Base-by-base conservation (phyloP, 37 sponge, comb jelly and placozoan species). In the Haliclona indistincta region DNA sequence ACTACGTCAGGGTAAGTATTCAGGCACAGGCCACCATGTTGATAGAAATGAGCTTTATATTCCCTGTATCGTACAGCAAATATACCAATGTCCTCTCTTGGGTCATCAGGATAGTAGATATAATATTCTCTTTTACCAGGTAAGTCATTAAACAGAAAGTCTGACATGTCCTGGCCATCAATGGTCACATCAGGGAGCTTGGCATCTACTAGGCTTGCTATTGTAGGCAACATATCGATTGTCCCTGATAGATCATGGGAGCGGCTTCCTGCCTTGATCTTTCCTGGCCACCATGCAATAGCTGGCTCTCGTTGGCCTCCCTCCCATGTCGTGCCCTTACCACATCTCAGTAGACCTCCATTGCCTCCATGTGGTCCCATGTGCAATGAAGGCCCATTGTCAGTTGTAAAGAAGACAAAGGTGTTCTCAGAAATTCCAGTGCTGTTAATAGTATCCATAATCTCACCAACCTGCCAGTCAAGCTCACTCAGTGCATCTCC, bases 261-360 rank as follows among this genome's bases (percentile, higher is more conserved):
- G 36, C 61, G 80, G n/a, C n/a, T n/a, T 28, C 92, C 92, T 26
- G 83, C 74, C 2, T 35, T 69, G 17, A 91, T 86, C 64, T 60
- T 91, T 2, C 80, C 76, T 30, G 92, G 92, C 92, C 86, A 85
- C 87, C 86, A 82, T 26, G 92, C 92, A 44, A 91, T 86, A 13
- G 76, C 92, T 44, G 92, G 92, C 40, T 56, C 86, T 67, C 92
- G 86, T 71, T 63, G 58, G 5, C 92, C 92, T 7, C 92, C 92
- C 32, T 91, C 92, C 81, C 79, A 91, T 41, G 92, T 91, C 2
- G 83, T 81, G 1, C 87, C 86, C 52, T 91, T 91, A 7, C 92
- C 92, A 74, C 92, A 91, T 20, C 88, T 68, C 39, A 91, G 87
- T 15, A 67, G 76, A 55, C 92, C 92, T 42, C 75, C 83, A 82